A percentile compares a stretch with the other conserved stretches of the same genome.
These are phyloP conservation scores for Phaenicophaeus curvirostris DNA, from an alignment of 2,797 vertebrate genomes.

Conservation along the genomic window DNA sequence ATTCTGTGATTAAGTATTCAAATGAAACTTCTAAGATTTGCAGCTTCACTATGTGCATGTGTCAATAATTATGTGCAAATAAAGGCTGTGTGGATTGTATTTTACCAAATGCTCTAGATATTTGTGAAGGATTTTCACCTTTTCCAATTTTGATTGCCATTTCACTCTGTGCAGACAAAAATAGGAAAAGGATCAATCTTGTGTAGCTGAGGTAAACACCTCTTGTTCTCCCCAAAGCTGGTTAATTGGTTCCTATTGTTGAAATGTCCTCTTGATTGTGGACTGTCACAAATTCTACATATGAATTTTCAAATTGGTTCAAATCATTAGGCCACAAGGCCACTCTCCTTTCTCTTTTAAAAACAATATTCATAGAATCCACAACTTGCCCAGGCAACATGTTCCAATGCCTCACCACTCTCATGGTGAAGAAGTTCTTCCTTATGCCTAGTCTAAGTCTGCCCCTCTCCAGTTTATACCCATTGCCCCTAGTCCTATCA, in stretches of 20 bases:
- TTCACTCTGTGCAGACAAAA: slow-evolving; percentile 32
- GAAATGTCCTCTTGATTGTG: neutral
- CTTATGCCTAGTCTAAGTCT: too few relatives aligned
- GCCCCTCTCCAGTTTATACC: too few relatives aligned
- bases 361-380: neutral
- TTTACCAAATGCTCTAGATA: slow-evolving; percentile 28
- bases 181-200: neutral
- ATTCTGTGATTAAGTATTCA: slow-evolving; percentile 13
- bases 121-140: neutral
- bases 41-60: neutral
- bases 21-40: slow-evolving; percentile 11
- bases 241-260: slow-evolving; percentile 46
- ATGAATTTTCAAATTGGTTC: slow-evolving; percentile 7
- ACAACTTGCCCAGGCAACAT: too few relatives aligned
- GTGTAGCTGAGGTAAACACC: neutral
- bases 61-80: slow-evolving; percentile 21
- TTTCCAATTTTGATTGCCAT: slow-evolving; percentile 48
- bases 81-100: neutral
- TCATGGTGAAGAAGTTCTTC: too few relatives aligned
- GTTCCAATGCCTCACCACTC: too few relatives aligned
- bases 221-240: slow-evolving; percentile 26
- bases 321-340: neutral
- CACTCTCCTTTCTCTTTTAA: neutral
- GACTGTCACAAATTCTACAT: neutral
- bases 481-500: too few relatives aligned